Evolutionary conservation across 2,113 vertebrate genomes (phyloP), one percentile per base, ranked within the genome.

Genomic region (Noturus placidus): DNA sequence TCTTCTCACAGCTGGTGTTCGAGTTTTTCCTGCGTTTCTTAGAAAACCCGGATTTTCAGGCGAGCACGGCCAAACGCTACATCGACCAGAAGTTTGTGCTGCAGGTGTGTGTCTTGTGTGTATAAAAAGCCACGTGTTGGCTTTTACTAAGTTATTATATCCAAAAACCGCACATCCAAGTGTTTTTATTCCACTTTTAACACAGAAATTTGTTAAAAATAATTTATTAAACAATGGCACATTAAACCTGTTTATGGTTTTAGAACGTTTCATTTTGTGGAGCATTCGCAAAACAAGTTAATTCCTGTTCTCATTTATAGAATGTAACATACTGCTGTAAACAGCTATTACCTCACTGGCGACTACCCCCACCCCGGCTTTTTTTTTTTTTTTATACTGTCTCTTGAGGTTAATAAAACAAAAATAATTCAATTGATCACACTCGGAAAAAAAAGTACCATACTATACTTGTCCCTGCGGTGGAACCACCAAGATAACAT

Each of bases 51-150:
- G 98, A 99, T 93, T 99, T 99, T 90, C 98, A 99, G 92, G 97
- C 98, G 83, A 99, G 96, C 92, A 97, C 99, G 91, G 98, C 98
- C 17, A 99, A 99, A 91, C 93, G 97, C 90, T 95, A 95, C 91
- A 98, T 99, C 90, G 98, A 99, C 94, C 98, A 99, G 95, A 99
- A 96, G 84, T 99, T 99, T 95, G 98, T 99, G 84, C 95, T 99
- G 78, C 98, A 99, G 98, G 98, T 99, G 92, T 92, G 94, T 86
- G 27, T 22, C 2, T 19, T 86, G 27, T 46, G 38, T 56, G 14
- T 38, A 25, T 42, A 38, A 54, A 3, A 20, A 27, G 35, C 38
- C 10, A 3, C 27, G 7, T 56, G 0, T 79, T 14, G 11, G 22
- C 9, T 46, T 42, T 42, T 22, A 13, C 13, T n/a, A n/a, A 78